These are phyloP conservation scores for Xestia sexstrigata DNA, from an alignment of 2,888 invertebrate species.

Conservation along the genomic window DNA sequence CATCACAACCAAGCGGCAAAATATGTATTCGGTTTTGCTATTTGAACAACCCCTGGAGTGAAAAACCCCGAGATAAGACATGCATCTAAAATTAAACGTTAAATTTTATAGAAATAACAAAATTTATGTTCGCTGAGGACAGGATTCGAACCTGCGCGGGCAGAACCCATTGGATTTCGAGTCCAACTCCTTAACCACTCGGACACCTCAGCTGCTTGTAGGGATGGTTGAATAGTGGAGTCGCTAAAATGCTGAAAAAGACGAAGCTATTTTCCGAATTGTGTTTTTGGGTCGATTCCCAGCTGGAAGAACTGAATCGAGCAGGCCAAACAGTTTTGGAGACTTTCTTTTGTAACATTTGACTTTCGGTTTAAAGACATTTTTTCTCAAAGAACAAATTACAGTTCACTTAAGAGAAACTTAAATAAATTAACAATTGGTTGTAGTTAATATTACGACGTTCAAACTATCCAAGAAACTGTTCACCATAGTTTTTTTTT, in stretches of 20 bases:
- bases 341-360: too few relatives aligned
- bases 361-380: too few relatives aligned
- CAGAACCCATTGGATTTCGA: slow-evolving; percentile 91
- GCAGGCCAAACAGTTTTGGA: not conserved
- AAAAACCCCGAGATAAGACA: not conserved
- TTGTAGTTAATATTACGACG: too few relatives aligned
- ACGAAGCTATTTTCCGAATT: not conserved
- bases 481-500: too few relatives aligned
- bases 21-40: not conserved
- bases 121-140: slow-evolving; percentile 70
- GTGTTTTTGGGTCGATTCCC: not conserved
- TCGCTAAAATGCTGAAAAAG: too few relatives aligned
- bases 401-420: too few relatives aligned
- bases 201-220: slow-evolving; percentile 87
- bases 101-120: slow-evolving; percentile 16
- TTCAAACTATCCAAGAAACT: too few relatives aligned
- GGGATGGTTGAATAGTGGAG: not conserved
- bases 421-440: too few relatives aligned
- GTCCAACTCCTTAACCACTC: slow-evolving; percentile 91
- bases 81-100: not conserved
- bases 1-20: not conserved
- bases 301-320: not conserved
- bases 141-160: slow-evolving; percentile 91
- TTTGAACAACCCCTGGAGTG: not conserved
- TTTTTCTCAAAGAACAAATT: too few relatives aligned